phyloP scores from a whole-genome alignment of 2,888 invertebrate species.

The Julus scanicus region DNA sequence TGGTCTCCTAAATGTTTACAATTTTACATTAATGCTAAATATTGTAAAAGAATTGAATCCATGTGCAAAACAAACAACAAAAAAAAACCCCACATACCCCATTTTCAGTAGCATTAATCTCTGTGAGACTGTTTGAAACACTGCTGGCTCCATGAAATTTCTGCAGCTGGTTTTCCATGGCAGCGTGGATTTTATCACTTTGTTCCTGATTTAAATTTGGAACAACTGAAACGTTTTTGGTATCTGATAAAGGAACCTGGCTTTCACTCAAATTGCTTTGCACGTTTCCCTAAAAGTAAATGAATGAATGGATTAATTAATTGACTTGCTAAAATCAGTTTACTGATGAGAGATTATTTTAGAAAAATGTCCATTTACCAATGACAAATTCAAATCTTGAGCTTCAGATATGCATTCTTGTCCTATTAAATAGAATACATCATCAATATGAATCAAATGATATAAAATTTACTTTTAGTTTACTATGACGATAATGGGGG shows the following conservation, averaged over 20 bases:
- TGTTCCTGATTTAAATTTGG: conserved; percentile 32
- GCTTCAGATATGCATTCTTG: neutral
- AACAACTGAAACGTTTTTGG: neutral
- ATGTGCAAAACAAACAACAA: neutral
- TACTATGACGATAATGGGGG: too few species aligned
- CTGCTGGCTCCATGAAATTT: conserved; percentile 46
- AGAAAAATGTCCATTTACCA: conserved; percentile 3
- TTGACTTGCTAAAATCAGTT: neutral
- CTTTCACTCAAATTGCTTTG: neutral
- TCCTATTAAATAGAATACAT: neutral
- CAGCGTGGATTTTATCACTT: conserved; percentile 19
- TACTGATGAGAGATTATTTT: neutral
- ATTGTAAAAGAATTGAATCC: neutral
- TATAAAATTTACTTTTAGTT: too few species aligned
- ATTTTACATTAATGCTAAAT: neutral
- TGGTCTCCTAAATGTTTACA: neutral
- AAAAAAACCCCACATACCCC: neutral
- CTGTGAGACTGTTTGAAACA: neutral
- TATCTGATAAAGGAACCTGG: neutral
- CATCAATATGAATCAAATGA: neutral
- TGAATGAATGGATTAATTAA: neutral
- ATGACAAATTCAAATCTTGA: neutral
- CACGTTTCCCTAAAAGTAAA: neutral
- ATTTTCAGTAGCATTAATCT: neutral
- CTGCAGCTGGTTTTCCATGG: conserved; percentile 52